phyloP scores from a whole-genome alignment of 2,888 invertebrate species.

The Gibbula magus region DNA sequence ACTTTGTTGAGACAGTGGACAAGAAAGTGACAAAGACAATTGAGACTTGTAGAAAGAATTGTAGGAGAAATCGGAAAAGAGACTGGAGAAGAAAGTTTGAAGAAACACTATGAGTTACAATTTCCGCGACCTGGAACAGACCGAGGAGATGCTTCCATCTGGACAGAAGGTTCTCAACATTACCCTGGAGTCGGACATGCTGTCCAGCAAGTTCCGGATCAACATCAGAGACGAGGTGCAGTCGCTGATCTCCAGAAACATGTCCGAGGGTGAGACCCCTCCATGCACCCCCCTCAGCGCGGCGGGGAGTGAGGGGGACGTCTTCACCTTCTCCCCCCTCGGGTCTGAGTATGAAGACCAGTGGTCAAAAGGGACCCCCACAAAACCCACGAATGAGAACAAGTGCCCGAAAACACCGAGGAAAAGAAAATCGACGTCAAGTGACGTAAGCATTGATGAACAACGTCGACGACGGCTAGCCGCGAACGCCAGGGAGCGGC shows the following conservation, averaged over 20 bases:
- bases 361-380: not conserved
- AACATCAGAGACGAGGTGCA: constrained; percentile 15
- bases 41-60: not conserved
- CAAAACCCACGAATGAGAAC: not conserved
- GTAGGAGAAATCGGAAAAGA: too few species aligned
- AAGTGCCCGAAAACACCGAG: not conserved
- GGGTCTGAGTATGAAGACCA: not conserved
- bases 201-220: constrained; percentile 9
- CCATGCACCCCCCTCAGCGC: constrained; percentile 19
- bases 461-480: constrained; percentile 82
- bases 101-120: constrained; percentile 17
- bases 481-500: constrained; percentile 92
- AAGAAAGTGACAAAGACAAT: not conserved
- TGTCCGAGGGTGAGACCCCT: constrained; percentile 6
- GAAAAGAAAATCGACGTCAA: not conserved
- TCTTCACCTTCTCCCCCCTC: constrained; percentile 16
- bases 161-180: constrained; percentile 18
- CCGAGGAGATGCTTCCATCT: not conserved
- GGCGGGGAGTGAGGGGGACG: constrained; percentile 20
- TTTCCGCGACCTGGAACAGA: not conserved
- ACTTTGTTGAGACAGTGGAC: too few species aligned
- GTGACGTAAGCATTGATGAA: not conserved
- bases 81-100: too few species aligned
- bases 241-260: not conserved
- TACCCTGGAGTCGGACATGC: constrained; percentile 24